Percentiles rank a stretch among this genome's conserved stretches.
Conservation (phyloP, 1,140 invertebrate species). For the Drosophila rhopaloa region DNA sequence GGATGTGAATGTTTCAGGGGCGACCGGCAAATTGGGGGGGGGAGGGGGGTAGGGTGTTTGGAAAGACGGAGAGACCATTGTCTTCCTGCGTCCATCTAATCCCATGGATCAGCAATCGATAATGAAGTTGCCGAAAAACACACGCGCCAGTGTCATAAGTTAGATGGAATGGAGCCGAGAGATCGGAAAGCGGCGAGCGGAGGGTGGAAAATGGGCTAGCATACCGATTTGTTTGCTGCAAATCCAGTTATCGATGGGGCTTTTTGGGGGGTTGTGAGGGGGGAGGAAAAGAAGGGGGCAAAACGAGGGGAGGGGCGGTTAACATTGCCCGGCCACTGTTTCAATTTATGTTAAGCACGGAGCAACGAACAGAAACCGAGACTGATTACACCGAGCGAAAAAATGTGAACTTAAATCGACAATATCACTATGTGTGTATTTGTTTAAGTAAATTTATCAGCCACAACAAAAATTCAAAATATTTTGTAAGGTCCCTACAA, state of each 20-base stretch:
- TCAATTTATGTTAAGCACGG: conserved; percentile 75
- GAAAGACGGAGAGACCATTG: conserved; percentile 32
- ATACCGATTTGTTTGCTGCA: conserved; percentile 73
- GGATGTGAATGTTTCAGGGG: conserved; percentile 37
- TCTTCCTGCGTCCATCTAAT: conserved; percentile 69
- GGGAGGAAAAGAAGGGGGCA: background rate
- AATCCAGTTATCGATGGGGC: conserved; percentile 78
- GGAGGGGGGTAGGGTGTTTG: background rate
- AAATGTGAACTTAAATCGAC: background rate
- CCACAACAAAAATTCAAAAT: too few relatives aligned
- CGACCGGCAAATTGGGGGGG: too few relatives aligned
- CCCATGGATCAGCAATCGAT: conserved; percentile 79
- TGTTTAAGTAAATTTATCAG: too few relatives aligned
- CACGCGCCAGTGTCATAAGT: conserved; percentile 77
- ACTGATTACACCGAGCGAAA: background rate
- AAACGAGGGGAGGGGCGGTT: conserved; percentile 16
- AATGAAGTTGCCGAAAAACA: conserved; percentile 82
- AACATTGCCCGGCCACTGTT: conserved; percentile 57
- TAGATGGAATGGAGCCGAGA: conserved; percentile 30
- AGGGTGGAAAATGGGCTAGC: conserved; percentile 38
- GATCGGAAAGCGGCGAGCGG: background rate
- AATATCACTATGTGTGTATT: too few relatives aligned
- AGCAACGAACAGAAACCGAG: conserved; percentile 3
- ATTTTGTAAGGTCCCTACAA: too few relatives aligned
- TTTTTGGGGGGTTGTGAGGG: background rate